Conservation (phyloP, 2,888 invertebrate species). For the Erebia epiphron region DNA sequence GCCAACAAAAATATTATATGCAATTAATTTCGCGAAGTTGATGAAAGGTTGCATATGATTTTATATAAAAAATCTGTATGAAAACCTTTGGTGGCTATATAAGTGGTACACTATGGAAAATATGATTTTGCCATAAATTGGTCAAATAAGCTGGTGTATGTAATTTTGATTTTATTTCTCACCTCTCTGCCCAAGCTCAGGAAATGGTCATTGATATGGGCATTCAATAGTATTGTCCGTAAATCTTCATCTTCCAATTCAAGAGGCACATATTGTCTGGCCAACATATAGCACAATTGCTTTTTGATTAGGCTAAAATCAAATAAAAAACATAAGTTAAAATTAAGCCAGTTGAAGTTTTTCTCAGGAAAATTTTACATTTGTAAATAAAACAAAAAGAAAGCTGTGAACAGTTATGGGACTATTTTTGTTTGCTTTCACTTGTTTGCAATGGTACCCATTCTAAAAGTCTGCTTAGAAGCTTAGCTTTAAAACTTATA, state of each 20-base stretch:
- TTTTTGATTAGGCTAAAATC: constrained; percentile 89
- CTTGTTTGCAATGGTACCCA: no score
- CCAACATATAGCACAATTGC: constrained; percentile 98
- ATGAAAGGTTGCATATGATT: neutral
- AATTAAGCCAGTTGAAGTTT: no score
- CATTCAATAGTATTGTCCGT: constrained; percentile 96
- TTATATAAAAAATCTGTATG: neutral
- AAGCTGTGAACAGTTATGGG: no score
- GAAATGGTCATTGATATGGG: constrained; percentile 96
- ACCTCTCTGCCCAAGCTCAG: constrained; percentile 96
- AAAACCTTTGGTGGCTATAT: neutral
- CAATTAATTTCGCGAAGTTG: neutral
- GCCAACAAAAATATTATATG: no score
- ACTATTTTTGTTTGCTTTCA: no score
- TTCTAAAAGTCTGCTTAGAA: no score
- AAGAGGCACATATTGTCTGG: constrained; percentile 95
- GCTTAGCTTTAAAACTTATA: no score
- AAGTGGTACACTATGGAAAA: no score
- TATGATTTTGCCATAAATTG: neutral
- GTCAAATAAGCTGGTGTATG: neutral
- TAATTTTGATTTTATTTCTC: constrained; percentile 23
- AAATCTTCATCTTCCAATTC: constrained; percentile 93
- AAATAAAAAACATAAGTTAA: constrained; percentile 26
- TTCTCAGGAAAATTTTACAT: no score
- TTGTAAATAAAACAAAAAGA: no score